Evolutionary conservation across 2,888 invertebrate species (phyloP), one percentile per base, ranked within the genome.

Genomic region (Melipona beecheii): DNA sequence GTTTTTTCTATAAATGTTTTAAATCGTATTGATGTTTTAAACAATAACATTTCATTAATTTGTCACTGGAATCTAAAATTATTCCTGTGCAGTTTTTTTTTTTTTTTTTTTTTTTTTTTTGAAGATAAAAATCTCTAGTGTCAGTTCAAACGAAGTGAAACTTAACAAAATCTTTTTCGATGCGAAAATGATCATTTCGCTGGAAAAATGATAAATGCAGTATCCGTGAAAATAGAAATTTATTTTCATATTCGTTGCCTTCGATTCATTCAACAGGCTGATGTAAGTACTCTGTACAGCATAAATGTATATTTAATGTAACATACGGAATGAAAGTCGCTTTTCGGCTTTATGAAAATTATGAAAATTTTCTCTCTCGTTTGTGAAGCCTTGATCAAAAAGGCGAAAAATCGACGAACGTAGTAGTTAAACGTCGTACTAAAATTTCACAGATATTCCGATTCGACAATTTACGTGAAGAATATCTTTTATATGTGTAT

Each of bases 221-320:
- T 11, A 66, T n/a, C 19, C 9, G 9, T 24, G 24, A 21, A 27
- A 27, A 21, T 64, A 21, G 19, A 24, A 43, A 19, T 43, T 15
- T 27, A 50, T 43, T 17, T 52, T 11, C 27, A 75, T 69, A 19
- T 50, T 66, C 21, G 43, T 76, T 72, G n/a, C 9, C 54, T 66
- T 73, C 43, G 65, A 75, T 72, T 64, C 66, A 50, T 79, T 71
- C n/a, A 21, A 60, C 78, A 50, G 21, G 31, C n/a, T 68, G 75
- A 83, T 71, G 64, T 74, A 80, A 58, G 56, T 58, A 58, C 56
- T n/a, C 52, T 82, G 81, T 86, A 82, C 77, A 84, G 73, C 56
- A 78, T 78, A 79, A 75, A 60, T 60, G 19, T 62, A 62, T 11
- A n/a, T 73, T 78, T 62, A 68, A 66, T 86, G 78, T 87, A 86